Evolutionary conservation across 2,888 invertebrate species (phyloP).

Genomic region (Trichopoda pennipes): DNA sequence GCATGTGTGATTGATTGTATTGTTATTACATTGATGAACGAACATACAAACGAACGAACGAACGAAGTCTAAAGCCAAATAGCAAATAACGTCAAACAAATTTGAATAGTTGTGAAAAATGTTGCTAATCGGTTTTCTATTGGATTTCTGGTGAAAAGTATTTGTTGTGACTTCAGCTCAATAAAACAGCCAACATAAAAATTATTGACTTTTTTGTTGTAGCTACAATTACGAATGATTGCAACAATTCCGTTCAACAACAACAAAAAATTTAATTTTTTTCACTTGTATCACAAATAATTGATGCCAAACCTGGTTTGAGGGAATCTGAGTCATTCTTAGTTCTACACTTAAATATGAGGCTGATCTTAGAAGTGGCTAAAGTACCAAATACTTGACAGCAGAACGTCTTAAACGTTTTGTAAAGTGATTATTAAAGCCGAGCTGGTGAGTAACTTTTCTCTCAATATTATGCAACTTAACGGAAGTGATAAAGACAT

Average conservation of each 20-base stretch:
- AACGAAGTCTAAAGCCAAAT: conserved; percentile 13
- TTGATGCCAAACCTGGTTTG: conserved; percentile 9
- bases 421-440: no score
- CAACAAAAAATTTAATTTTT: background rate
- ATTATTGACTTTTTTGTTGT: background rate
- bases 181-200: conserved; percentile 19
- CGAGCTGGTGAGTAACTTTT: no score
- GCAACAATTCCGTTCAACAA: conserved; percentile 33
- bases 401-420: no score
- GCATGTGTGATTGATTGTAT: no score
- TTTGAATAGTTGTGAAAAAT: background rate
- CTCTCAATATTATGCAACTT: no score
- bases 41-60: no score
- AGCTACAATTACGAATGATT: conserved; percentile 5
- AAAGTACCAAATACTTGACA: no score
- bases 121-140: background rate
- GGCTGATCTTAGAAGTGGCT: background rate
- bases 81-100: background rate
- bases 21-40: no score
- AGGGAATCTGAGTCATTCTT: conserved; percentile 34
- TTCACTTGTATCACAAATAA: background rate
- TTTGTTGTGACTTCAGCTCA: conserved; percentile 3
- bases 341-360: background rate
- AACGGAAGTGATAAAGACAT: no score
- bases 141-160: background rate